Conservation (phyloP, 2,113 vertebrate genomes). For the Natator depressus region DNA sequence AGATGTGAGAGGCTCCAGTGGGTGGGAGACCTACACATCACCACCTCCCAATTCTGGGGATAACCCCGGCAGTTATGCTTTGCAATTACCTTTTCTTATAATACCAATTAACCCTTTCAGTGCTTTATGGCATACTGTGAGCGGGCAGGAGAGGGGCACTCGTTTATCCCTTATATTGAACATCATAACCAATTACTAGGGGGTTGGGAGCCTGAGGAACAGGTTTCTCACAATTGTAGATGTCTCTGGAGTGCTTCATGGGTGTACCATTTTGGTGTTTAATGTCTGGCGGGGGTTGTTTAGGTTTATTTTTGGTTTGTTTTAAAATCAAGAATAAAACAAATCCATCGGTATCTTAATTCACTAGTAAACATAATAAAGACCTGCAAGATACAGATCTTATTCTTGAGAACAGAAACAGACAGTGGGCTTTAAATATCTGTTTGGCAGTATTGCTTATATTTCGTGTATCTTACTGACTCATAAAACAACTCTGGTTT, state of each 20-base stretch:
- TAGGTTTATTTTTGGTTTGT: constrained; percentile 4
- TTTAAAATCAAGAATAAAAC: constrained; percentile 32
- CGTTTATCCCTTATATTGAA: constrained; percentile 72
- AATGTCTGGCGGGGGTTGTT: neutral
- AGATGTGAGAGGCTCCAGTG: constrained; percentile 79
- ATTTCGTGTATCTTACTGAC: constrained; percentile 58
- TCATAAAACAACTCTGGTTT: constrained; percentile 59
- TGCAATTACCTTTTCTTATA: constrained; percentile 80
- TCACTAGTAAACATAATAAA: constrained; percentile 25
- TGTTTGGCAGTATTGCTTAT: constrained; percentile 4
- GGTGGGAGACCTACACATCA: constrained; percentile 79
- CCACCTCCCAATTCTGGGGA: constrained; percentile 75
- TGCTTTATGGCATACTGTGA: constrained; percentile 73
- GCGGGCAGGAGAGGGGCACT: constrained; percentile 67
- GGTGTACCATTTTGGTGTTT: neutral
- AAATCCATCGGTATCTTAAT: neutral
- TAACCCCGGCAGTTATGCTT: constrained; percentile 75
- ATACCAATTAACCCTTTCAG: constrained; percentile 83
- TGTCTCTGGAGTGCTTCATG: constrained; percentile 40
- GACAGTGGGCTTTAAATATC: constrained; percentile 13
- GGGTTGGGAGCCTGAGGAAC: constrained; percentile 7
- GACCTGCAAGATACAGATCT: constrained; percentile 32
- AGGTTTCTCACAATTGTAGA: constrained; percentile 13
- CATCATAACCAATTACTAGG: constrained; percentile 64
- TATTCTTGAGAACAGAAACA: constrained; percentile 40